Evolutionary conservation across 2,797 vertebrate species (phyloP), one percentile per base, ranked within the genome.

Genomic region (Tapera naevia): DNA sequence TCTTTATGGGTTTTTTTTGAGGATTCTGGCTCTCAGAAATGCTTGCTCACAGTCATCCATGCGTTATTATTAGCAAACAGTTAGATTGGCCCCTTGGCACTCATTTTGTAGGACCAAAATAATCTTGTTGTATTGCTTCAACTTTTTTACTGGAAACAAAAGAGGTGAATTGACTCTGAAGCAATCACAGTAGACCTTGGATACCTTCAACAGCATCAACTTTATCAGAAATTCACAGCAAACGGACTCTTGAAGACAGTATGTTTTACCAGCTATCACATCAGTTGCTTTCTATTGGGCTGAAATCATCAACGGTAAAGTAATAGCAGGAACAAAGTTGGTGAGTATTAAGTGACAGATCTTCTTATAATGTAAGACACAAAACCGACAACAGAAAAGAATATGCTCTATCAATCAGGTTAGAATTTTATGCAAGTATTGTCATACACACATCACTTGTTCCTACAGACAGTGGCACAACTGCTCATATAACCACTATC

Each of bases 1-100:
- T 88, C 93, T 86, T 88, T 72, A 46, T 86, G 32, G 10, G 17
- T 37, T 67, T 39, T 18, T 84, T 35, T 87, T 89, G 60, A 96
- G 89, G 88, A 93, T 50, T 91, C 70, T 94, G 93, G 60, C 80
- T 88, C 89, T 83, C 64, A 80, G 87, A 97, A 98, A 78, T 85
- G 89, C 93, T 97, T 91, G 81, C 91, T 97, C 95, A 96, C 48
- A 90, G 81, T 86, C 72, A 69, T 67, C 93, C 86, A 27, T 25
- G 50, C 0, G 1, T 80, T 96, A 94, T 95, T 96, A 95, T 96
- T 95, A 95, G 89, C 69, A 93, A 93, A 80, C 39, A 67, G 65
- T 85, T 76, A 89, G 85, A 76, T 41, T 93, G 65, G 46, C 43
- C 80, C 48, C 62, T 83, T 93, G 86, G 86, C 83, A 90, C 43